Evolutionary conservation across 2,888 invertebrate genomes (phyloP), one percentile per base, ranked within the genome.

Genomic region (Ptychoptera contaminata): DNA sequence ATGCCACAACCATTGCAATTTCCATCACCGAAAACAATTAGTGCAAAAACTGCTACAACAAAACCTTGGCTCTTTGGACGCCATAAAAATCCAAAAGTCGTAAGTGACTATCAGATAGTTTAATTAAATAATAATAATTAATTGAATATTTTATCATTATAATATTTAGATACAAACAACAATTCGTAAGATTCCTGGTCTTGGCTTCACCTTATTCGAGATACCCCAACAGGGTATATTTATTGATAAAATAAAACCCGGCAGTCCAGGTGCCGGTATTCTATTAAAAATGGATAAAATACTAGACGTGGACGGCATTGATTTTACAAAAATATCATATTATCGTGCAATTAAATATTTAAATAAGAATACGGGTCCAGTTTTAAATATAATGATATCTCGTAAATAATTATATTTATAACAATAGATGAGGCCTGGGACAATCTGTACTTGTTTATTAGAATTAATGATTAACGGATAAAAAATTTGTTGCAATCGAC

Each of bases 31-130:
- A 11, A 40, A 8, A 32, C 12, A 31, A 32, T 31, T 8, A 15
- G 15, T 16, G 14, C 14, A 10, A 40, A 31, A 34, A 40, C 2
- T 6, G 15, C 31, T 15, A 31, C 31, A 11, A 15, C 40, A 16
- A 31, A 40, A 53, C 55, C 58, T 11, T 64, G 63, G 63, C 54
- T 65, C 10, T 64, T 64, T 51, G 63, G 63, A 2, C 53, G 56
- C 1, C 63, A 64, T 50, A 63, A 58, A 50, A 65, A 64, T 55
- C 63, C 63, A 15, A 65, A 62, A 14, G 63, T 64, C 32, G 57
- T 56, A 51, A 50, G 53, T 49, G 35, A 15, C 4, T 42, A 10
- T 35, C 32, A 31, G 14, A 32, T 11, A 38, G 16, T 36, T 41
- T 16, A 37, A 11, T 37, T 42, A 23, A n/a, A 11, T 43, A 37